Percentiles rank a stretch among this genome's conserved stretches.
Conservation (phyloP, 2,113 vertebrate species). For the Spermophilus dauricus region DNA sequence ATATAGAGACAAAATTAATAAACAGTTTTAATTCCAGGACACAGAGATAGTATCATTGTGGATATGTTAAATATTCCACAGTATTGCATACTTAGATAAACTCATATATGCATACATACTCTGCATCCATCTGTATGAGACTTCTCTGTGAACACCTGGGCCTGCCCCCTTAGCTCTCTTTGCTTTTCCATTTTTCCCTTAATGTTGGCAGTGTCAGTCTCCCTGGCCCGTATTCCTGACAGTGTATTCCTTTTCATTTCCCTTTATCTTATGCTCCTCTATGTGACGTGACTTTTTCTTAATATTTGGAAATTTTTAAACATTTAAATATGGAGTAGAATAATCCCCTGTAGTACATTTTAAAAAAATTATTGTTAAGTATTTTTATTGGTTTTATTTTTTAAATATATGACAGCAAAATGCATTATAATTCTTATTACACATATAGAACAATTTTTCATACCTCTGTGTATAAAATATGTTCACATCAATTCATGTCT, state of each 20-base stretch:
- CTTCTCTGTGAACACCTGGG: neutral
- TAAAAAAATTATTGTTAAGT: too few relatives aligned
- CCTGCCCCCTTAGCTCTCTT: neutral
- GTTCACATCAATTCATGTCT: too few relatives aligned
- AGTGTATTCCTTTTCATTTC: neutral
- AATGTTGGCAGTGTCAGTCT: neutral
- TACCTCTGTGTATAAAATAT: too few relatives aligned
- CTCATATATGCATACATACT: neutral
- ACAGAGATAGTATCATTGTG: neutral
- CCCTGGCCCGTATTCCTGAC: neutral
- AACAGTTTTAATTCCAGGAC: neutral
- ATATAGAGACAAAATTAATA: neutral
- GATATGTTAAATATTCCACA: neutral
- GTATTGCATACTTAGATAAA: neutral
- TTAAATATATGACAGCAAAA: too few relatives aligned
- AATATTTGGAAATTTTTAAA: neutral
- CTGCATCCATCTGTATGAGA: neutral
- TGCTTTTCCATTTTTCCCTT: neutral
- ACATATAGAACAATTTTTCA: too few relatives aligned
- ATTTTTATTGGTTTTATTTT: too few relatives aligned
- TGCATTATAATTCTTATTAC: too few relatives aligned
- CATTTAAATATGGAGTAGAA: neutral
- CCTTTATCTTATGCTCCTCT: neutral
- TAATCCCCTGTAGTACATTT: neutral
- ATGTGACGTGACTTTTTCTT: neutral